These are phyloP conservation scores for Rafetus swinhoei DNA, from an alignment of 2,113 vertebrate genomes.

Conservation along the genomic window DNA sequence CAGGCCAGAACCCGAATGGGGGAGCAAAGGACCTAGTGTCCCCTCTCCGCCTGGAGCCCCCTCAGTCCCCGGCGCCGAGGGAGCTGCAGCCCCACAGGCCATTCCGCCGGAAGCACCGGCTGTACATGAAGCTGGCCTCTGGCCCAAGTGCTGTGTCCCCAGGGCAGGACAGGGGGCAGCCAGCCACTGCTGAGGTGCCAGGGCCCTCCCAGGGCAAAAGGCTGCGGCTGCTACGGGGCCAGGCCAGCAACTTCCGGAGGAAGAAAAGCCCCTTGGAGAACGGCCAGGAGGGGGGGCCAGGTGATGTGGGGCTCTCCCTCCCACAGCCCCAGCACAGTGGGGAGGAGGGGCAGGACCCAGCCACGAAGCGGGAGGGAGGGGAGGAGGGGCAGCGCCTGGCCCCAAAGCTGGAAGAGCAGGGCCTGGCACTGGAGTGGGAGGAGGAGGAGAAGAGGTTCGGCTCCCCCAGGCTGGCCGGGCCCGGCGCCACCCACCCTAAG, in stretches of 20 bases:
- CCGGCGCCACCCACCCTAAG: fast-evolving
- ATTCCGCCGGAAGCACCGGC: background rate
- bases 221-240: background rate
- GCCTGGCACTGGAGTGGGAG: background rate
- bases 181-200: fast-evolving
- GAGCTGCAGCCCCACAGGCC: background rate
- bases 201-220: background rate
- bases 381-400: fast-evolving
- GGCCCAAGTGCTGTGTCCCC: fast-evolving
- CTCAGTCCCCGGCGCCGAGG: fast-evolving
- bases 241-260: background rate
- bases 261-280: background rate
- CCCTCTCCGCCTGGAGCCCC: fast-evolving
- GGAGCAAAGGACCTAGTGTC: background rate
- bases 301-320: background rate
- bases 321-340: no score
- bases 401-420: fast-evolving
- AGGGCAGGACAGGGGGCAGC: background rate
- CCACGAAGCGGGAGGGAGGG: fast-evolving
- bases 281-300: background rate
- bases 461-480: background rate
- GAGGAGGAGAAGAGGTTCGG: background rate
- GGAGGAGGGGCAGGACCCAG: background rate
- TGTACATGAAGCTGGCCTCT: background rate
- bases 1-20: background rate